Evolutionary conservation across 2,797 vertebrate species (phyloP).

Genomic region (Chromobotia macracanthus): DNA sequence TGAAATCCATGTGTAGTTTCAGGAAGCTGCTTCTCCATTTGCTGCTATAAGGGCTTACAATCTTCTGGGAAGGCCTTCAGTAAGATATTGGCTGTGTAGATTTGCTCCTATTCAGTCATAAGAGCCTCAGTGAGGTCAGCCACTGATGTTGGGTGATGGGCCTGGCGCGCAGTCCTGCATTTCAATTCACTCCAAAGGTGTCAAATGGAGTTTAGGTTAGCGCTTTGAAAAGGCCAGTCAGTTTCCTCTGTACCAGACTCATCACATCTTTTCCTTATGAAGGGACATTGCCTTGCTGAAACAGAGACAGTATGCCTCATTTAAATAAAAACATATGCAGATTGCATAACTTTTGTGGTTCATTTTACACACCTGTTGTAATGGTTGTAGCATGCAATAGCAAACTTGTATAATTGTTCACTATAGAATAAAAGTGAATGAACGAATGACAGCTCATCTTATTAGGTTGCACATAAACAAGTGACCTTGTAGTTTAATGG

Average conservation of each 20-base stretch:
- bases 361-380: background rate
- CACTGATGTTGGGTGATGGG: background rate
- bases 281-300: background rate
- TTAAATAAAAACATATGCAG: background rate
- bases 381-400: background rate
- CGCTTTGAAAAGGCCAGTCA: background rate
- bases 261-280: too few relatives aligned
- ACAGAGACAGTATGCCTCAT: background rate
- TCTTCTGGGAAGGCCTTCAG: background rate
- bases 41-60: background rate
- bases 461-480: conserved; percentile 49
- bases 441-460: conserved; percentile 28
- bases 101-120: background rate
- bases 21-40: conserved; percentile 6
- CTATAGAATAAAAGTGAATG: background rate
- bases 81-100: background rate
- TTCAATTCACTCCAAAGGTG: background rate
- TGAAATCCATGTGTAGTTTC: conserved; percentile 51
- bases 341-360: background rate
- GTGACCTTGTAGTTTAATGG: conserved; percentile 60
- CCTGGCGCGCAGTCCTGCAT: background rate
- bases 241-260: background rate
- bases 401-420: too few relatives aligned
- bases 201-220: background rate
- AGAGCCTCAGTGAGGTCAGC: background rate